These are phyloP conservation scores for Auanema sp. DNA, from an alignment of 2,888 invertebrate genomes.

Conservation along the genomic window DNA sequence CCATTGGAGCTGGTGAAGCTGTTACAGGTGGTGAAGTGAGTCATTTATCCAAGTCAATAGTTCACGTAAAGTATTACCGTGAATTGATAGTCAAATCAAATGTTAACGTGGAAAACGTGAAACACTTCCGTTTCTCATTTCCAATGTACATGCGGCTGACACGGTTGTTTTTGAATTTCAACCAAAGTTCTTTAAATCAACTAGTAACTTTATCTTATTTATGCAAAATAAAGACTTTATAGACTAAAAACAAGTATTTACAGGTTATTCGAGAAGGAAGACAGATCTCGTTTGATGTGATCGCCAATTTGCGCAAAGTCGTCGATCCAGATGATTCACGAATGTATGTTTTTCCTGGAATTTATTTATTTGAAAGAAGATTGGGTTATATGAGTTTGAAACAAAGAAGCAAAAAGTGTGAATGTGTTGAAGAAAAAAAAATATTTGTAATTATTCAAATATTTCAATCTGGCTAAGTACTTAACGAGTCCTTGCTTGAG, in stretches of 20 bases:
- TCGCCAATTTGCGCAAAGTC: constrained; percentile 59
- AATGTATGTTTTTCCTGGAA: constrained; percentile 22
- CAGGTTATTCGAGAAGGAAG: constrained; percentile 55
- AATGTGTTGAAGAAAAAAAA: too few relatives aligned
- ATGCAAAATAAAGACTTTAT: constrained; percentile 2
- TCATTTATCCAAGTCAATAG: neutral
- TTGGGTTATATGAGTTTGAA: too few relatives aligned
- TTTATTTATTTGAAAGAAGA: too few relatives aligned
- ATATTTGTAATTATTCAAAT: too few relatives aligned
- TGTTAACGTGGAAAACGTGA: too few relatives aligned
- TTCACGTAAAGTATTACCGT: too few relatives aligned
- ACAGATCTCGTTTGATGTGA: constrained; percentile 63
- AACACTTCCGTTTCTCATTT: neutral
- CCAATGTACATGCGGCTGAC: neutral
- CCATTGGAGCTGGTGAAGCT: constrained; percentile 58
- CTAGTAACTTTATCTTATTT: neutral
- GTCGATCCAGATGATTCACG: constrained; percentile 47
- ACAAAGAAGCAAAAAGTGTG: too few relatives aligned
- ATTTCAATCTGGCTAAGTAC: too few relatives aligned
- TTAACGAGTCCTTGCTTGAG: too few relatives aligned
- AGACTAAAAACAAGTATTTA: neutral
- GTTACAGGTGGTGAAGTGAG: constrained; percentile 61
- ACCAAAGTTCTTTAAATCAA: neutral
- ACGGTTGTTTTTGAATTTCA: neutral
- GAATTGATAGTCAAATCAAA: too few relatives aligned